These are phyloP conservation scores for Digitonthophagus gazella DNA, from an alignment of 2,888 invertebrate species.

Conservation along the genomic window DNA sequence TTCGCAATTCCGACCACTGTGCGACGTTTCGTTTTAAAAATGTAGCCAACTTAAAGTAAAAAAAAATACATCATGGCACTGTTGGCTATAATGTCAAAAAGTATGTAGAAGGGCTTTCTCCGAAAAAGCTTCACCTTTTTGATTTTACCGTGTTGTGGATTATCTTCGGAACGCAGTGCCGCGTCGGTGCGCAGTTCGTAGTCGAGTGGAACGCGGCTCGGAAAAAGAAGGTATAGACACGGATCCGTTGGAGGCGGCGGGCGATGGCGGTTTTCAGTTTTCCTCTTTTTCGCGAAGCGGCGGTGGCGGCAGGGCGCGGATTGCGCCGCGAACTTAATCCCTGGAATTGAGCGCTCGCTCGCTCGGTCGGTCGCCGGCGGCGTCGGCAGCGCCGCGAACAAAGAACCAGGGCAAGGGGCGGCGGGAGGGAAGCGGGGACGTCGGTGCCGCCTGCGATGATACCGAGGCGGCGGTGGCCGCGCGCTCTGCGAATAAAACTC, in stretches of 20 bases:
- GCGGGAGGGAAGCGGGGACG: background rate
- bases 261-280: background rate
- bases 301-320: background rate
- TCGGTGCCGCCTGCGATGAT: background rate
- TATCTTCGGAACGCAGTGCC: background rate
- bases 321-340: background rate
- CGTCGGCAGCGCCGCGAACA: background rate
- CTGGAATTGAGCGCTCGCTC: conserved; percentile 15
- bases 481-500: background rate
- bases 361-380: conserved; percentile 18
- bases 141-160: background rate
- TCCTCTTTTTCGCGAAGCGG: background rate
- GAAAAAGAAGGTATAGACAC: background rate
- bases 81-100: too few relatives aligned
- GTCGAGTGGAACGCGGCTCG: background rate
- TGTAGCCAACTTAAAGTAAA: too few relatives aligned
- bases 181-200: background rate
- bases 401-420: background rate
- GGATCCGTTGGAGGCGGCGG: background rate
- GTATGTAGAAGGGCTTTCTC: background rate
- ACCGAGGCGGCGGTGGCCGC: background rate
- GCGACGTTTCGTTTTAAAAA: too few relatives aligned
- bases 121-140: background rate
- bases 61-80: too few relatives aligned
- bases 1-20: too few relatives aligned